Base-by-base conservation (phyloP, 2,888 invertebrate species). In the Cataglyphis rosenhaueri region DNA sequence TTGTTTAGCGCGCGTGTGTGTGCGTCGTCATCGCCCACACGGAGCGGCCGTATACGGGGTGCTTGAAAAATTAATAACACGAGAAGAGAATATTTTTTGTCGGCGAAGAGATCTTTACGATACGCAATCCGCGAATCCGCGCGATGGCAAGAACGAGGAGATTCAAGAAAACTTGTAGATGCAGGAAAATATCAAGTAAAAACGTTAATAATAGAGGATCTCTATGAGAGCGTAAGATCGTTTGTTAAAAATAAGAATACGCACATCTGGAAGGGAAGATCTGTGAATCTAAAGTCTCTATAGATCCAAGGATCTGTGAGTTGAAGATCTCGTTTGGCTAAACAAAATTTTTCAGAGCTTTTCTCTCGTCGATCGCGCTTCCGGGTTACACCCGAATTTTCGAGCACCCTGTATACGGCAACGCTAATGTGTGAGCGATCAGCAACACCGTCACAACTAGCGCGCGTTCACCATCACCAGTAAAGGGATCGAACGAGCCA, bases 1-100 rank as follows among this genome's bases (percentile, higher is more conserved):
- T 94, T 94, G 94, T 94, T 93, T 92, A 92, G 92, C 86, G 70
- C 74, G 68, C 70, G 64, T 84, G 87, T 89, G 86, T 87, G 84
- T 70, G 83, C 48, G 48, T 44, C 44, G 15, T 44, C 59, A 57
- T 65, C 48, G 32, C 25, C 66, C 8, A 59, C 44, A 59, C 70
- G 35, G 6, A 66, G 32, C 41, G 9, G 5, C 12, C 9, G 44
- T 59, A 59, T 79, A 79, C n/a, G 38, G 70, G 70, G 78, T 79
- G 78, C 44, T 79, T 70, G 35, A 68, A 25, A 70, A 79, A 79
- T 48, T 79, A 68, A 79, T 44, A 59, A 5, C 25, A 59, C 32
- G 25, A 59, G 12, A 48, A 32, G 3, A 57, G 32, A 57, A 59
- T 25, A 21, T 21, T 3, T 32, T 18, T 44, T 5, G 35, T 25